These are phyloP conservation scores for Macaria liturata DNA, from an alignment of 2,888 invertebrate genomes.

Conservation along the genomic window DNA sequence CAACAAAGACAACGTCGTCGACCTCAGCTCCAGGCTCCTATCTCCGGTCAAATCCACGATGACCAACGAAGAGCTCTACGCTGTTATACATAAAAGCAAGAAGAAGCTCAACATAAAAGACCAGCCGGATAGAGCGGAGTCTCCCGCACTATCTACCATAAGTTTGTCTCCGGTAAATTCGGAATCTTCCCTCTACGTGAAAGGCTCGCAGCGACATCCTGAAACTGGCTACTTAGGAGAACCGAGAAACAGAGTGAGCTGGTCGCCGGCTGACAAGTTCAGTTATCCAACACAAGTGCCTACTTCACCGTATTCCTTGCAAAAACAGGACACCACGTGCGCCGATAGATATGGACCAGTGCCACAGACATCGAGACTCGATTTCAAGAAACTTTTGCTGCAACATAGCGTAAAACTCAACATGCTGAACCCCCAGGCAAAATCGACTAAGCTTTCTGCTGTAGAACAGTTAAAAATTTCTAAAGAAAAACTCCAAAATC, in stretches of 20 bases:
- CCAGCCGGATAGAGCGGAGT: slow-evolving; percentile 73
- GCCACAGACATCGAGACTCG: slow-evolving; percentile 90
- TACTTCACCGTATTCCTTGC: slow-evolving; percentile 44
- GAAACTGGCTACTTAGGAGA: slow-evolving; percentile 85
- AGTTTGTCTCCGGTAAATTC: slow-evolving; percentile 80
- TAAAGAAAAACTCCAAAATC: slow-evolving; percentile 76
- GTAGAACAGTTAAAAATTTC: slow-evolving; percentile 90
- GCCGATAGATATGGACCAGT: slow-evolving; percentile 85
- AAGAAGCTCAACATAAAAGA: slow-evolving; percentile 87
- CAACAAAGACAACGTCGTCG: slow-evolving; percentile 73
- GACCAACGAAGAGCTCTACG: slow-evolving; percentile 91
- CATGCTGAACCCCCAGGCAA: slow-evolving; percentile 78
- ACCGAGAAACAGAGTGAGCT: slow-evolving; percentile 84
- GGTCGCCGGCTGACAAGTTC: slow-evolving; percentile 83
- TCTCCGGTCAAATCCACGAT: slow-evolving; percentile 89
- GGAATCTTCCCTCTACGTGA: slow-evolving; percentile 70
- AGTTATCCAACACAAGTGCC: slow-evolving; percentile 51
- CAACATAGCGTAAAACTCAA: slow-evolving; percentile 88
- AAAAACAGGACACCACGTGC: slow-evolving; percentile 76
- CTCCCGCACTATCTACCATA: slow-evolving; percentile 70
- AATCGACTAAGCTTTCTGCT: slow-evolving; percentile 87
- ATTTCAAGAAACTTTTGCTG: slow-evolving; percentile 91
- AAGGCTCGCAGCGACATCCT: slow-evolving; percentile 75
- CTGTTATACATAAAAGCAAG: slow-evolving; percentile 90
- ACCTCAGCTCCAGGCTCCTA: slow-evolving; percentile 78